Conservation (phyloP, 2,113 vertebrate species). For the Peromyscus polionotus region DNA sequence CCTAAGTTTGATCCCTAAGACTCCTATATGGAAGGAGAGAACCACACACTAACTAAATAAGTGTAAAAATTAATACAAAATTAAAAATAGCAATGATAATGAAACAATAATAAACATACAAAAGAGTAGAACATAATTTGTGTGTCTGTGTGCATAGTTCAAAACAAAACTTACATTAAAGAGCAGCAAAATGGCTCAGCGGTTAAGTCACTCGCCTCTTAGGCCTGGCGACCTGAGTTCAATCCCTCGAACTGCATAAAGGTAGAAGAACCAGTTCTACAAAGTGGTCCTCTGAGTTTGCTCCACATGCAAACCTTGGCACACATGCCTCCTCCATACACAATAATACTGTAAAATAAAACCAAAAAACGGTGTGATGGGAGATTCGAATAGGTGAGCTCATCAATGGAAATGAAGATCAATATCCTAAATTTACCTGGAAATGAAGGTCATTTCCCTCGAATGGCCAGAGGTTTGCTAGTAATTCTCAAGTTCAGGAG, state of each 20-base stretch:
- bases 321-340: not conserved
- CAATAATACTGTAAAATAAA: not conserved
- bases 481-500: slow-evolving; percentile 31
- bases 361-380: not conserved
- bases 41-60: not conserved
- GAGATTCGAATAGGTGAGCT: slow-evolving; percentile 19
- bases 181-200: not conserved
- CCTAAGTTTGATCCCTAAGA: not conserved
- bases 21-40: not conserved
- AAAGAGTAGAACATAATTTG: not conserved
- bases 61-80: not conserved
- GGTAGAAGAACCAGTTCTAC: not conserved
- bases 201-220: not conserved
- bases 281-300: not conserved
- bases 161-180: slow-evolving; percentile 31
- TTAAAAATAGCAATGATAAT: not conserved
- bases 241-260: not conserved
- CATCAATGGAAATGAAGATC: slow-evolving; percentile 13
- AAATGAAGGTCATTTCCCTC: not conserved
- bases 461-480: slow-evolving; percentile 28
- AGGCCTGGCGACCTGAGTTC: not conserved
- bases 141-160: not conserved
- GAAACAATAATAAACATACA: not conserved
- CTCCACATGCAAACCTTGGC: not conserved
- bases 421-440: slow-evolving; percentile 8